phyloP scores from a whole-genome alignment of 2,888 invertebrate genomes.

The Cantharis nigra region DNA sequence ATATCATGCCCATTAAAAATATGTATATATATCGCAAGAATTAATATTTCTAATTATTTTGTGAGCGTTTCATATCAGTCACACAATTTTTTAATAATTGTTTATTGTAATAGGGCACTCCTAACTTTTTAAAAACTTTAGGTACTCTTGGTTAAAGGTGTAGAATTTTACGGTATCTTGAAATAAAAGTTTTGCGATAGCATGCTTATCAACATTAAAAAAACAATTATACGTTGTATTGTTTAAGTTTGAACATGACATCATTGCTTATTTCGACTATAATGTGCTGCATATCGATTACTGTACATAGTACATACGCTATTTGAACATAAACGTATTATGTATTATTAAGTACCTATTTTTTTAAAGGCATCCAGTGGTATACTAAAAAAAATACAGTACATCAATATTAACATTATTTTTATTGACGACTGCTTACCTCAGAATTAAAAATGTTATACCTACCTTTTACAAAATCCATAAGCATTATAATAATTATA shows the following conservation, averaged over 20 bases:
- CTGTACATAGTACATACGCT: not conserved
- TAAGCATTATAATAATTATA: too few species aligned
- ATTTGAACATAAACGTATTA: not conserved
- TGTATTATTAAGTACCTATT: too few species aligned
- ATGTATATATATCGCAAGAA: not conserved
- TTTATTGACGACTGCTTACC: too few species aligned
- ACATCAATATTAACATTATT: too few species aligned
- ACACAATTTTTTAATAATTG: not conserved
- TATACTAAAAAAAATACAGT: too few species aligned
- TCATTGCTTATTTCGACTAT: constrained; percentile 25
- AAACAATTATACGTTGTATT: not conserved
- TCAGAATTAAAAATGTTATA: too few species aligned
- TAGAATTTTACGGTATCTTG: not conserved
- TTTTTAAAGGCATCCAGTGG: too few species aligned
- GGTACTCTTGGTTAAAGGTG: not conserved
- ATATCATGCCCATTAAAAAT: not conserved
- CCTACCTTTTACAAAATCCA: too few species aligned
- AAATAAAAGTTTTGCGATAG: not conserved
- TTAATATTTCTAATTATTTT: not conserved
- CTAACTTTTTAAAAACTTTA: not conserved
- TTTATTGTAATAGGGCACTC: not conserved
- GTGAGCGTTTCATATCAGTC: not conserved
- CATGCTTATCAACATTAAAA: not conserved
- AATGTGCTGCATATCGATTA: not conserved
- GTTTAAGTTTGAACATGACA: constrained; percentile 30